These are phyloP conservation scores for Mercenaria mercenaria DNA, from an alignment of 1,140 invertebrate genomes.

Conservation along the genomic window DNA sequence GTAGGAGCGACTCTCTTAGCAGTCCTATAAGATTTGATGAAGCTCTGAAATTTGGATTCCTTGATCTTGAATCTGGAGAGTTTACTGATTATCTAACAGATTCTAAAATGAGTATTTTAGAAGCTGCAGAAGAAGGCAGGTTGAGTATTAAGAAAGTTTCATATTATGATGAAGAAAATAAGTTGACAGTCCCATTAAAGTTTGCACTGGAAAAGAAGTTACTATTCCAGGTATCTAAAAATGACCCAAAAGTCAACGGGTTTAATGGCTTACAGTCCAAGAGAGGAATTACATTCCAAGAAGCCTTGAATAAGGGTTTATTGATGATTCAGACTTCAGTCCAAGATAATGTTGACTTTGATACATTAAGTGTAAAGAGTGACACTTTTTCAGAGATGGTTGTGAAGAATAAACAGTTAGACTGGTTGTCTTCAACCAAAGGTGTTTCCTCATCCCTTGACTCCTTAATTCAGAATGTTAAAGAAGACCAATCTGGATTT, in stretches of 20 bases:
- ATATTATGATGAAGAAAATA: conserved; percentile 54
- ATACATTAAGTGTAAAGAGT: conserved; percentile 53
- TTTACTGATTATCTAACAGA: conserved; percentile 66
- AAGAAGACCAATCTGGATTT: conserved; percentile 67
- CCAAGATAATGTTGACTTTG: conserved; percentile 15
- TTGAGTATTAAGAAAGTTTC: conserved; percentile 53
- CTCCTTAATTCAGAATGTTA: conserved; percentile 74
- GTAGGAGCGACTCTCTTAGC: conserved; percentile 58
- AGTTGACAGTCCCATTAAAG: conserved; percentile 31
- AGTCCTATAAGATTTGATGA: conserved; percentile 65
- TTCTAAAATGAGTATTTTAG: conserved; percentile 80
- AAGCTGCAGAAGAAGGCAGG: conserved; percentile 90
- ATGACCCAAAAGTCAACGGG: neutral
- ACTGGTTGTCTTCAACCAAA: conserved; percentile 64
- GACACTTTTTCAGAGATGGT: conserved; percentile 59
- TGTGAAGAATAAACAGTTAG: conserved; percentile 46
- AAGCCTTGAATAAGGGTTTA: conserved; percentile 89
- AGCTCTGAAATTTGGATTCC: conserved; percentile 72
- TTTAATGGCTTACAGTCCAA: conserved; percentile 85
- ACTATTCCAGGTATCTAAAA: conserved; percentile 29
- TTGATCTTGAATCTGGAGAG: conserved; percentile 89
- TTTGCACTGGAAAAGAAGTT: conserved; percentile 40
- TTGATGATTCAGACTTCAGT: conserved; percentile 35
- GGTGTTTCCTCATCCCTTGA: conserved; percentile 79
- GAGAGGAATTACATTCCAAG: conserved; percentile 90